phyloP scores from a whole-genome alignment of 92 coral and sea anemone species.

The Palythoa grandiflora region DNA sequence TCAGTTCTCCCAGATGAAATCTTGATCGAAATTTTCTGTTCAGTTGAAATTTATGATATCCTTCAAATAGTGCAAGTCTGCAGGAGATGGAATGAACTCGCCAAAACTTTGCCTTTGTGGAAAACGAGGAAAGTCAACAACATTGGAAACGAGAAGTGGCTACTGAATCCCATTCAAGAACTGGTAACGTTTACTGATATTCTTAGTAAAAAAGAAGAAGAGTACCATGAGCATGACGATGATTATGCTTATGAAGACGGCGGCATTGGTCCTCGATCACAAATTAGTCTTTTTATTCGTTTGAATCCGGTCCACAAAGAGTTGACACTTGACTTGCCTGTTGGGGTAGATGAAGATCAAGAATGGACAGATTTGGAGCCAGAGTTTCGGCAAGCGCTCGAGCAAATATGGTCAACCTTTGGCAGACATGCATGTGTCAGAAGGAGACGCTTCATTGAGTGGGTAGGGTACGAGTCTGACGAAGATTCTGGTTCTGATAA shows the following conservation, averaged over 20 bases:
- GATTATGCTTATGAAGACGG: neutral
- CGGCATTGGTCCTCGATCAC: constrained; percentile 30
- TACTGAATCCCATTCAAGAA: constrained; percentile 57
- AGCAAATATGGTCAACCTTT: constrained; percentile 19
- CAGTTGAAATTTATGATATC: constrained; percentile 54
- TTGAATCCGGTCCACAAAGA: constrained; percentile 5
- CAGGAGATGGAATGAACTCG: constrained; percentile 56
- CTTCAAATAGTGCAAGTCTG: constrained; percentile 48
- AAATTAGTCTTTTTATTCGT: constrained; percentile 20
- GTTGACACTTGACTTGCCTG: neutral
- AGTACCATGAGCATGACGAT: neutral
- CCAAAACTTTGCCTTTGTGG: constrained; percentile 57
- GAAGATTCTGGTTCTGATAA: constrained; percentile 7
- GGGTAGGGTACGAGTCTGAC: constrained; percentile 41
- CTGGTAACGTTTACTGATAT: constrained; percentile 49
- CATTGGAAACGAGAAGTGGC: constrained; percentile 73
- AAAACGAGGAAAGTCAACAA: constrained; percentile 16
- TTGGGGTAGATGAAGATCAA: neutral
- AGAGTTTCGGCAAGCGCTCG: constrained; percentile 5
- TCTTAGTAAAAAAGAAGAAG: constrained; percentile 49
- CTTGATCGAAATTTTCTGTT: constrained; percentile 51
- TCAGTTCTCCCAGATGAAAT: constrained; percentile 63
- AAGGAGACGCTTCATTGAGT: constrained; percentile 17
- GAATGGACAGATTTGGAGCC: constrained; percentile 9
- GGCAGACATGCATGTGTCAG: constrained; percentile 47